These are phyloP conservation scores for Falco concolor DNA, from an alignment of 2,797 vertebrate genomes.

Conservation along the genomic window DNA sequence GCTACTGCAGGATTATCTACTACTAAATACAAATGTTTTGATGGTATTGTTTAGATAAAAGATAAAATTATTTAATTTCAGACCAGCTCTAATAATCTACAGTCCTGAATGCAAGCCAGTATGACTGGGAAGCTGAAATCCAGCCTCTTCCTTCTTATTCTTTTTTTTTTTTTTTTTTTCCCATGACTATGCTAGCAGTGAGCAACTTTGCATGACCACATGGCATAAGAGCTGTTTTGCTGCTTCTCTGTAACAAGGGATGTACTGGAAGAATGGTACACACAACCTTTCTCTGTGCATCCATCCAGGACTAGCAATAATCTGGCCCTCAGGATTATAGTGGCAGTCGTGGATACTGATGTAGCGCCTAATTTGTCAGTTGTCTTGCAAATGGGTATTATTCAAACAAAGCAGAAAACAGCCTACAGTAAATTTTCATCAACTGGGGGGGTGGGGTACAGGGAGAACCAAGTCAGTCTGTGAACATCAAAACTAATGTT, in stretches of 20 bases:
- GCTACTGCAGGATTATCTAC: background rate
- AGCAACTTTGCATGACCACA: background rate
- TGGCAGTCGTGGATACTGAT: background rate
- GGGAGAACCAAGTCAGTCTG: background rate
- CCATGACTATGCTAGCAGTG: background rate
- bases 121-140: background rate
- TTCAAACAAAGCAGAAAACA: constrained; percentile 35
- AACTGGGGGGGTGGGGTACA: background rate
- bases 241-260: background rate
- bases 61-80: background rate
- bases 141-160: background rate
- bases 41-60: background rate
- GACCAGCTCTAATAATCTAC: background rate
- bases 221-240: background rate
- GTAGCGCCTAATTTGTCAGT: background rate
- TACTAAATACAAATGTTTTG: background rate
- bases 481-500: constrained; percentile 23
- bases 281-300: background rate
- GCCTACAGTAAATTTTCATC: background rate
- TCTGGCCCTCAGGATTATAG: background rate
- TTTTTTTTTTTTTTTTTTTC: background rate
- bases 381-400: background rate
- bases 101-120: background rate
- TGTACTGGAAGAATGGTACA: background rate
- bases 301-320: background rate